These are phyloP conservation scores for Balanococcus diminutus DNA, from an alignment of 2,888 invertebrate genomes.

Conservation along the genomic window DNA sequence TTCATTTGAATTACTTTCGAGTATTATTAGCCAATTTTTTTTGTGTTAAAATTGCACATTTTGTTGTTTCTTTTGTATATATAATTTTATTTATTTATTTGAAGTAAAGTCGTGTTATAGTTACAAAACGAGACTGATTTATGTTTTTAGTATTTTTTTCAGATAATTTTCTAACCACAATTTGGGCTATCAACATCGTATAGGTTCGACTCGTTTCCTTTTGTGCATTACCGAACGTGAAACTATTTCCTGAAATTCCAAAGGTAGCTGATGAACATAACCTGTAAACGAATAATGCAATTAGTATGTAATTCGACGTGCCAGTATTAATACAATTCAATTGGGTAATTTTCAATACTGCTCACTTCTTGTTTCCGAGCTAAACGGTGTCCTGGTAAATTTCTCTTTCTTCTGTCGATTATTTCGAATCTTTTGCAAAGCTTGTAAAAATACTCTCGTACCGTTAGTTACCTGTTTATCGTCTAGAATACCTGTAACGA, in stretches of 20 bases:
- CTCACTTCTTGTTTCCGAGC: slow-evolving; percentile 42
- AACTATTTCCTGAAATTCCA: slow-evolving; percentile 40
- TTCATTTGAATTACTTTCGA: too few relatives aligned
- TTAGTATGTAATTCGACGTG: not conserved
- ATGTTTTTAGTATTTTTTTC: not conserved
- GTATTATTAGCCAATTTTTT: too few relatives aligned
- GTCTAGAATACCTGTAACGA: not conserved
- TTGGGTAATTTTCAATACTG: not conserved
- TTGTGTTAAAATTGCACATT: not conserved
- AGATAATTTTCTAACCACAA: not conserved
- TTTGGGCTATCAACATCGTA: not conserved
- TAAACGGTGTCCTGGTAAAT: not conserved
- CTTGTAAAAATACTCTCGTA: slow-evolving; percentile 17
- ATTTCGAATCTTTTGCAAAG: not conserved
- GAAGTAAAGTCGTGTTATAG: not conserved
- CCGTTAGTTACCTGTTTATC: not conserved
- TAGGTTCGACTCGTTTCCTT: not conserved
- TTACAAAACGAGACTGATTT: not conserved
- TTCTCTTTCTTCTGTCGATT: not conserved
- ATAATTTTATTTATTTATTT: not conserved
- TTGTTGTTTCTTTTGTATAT: not conserved
- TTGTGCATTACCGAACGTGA: slow-evolving; percentile 16
- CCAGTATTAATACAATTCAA: not conserved
- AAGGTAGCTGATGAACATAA: slow-evolving; percentile 42
- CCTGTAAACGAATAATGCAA: not conserved